Conservation (phyloP, 2,888 invertebrate genomes). For the Aleiodes leptofemur region DNA sequence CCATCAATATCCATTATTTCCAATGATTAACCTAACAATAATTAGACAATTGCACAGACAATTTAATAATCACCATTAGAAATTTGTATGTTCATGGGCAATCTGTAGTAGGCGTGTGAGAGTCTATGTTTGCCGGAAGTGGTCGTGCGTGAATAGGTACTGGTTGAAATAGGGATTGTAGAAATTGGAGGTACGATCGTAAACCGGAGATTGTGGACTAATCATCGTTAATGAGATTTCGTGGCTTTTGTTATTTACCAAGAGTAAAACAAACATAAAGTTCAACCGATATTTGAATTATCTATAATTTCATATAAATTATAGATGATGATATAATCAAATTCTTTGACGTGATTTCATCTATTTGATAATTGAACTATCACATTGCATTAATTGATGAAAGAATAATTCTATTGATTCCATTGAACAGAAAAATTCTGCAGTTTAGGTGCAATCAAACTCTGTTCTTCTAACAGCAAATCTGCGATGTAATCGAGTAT, state of each 20-base stretch:
- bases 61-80: conserved; percentile 25
- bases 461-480: not conserved
- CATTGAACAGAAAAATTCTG: too few relatives aligned
- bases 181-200: conserved; percentile 50
- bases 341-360: too few relatives aligned
- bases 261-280: conserved; percentile 33
- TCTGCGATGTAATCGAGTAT: conserved; percentile 15
- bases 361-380: too few relatives aligned
- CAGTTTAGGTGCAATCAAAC: too few relatives aligned
- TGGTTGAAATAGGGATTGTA: conserved; percentile 40
- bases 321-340: too few relatives aligned
- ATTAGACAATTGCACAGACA: not conserved
- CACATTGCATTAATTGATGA: too few relatives aligned
- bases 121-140: conserved; percentile 53
- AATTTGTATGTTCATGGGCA: conserved; percentile 6
- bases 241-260: conserved; percentile 64
- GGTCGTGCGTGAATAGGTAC: conserved; percentile 56
- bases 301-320: too few relatives aligned
- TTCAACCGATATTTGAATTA: conserved; percentile 15
- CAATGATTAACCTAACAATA: not conserved
- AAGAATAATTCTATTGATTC: too few relatives aligned
- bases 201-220: conserved; percentile 62
- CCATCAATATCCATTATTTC: not conserved
- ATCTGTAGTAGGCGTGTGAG: conserved; percentile 42
- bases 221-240: conserved; percentile 67